Base-by-base conservation (phyloP, 1,140 invertebrate genomes). In the Pseudomyrmex flavicornis region DNA sequence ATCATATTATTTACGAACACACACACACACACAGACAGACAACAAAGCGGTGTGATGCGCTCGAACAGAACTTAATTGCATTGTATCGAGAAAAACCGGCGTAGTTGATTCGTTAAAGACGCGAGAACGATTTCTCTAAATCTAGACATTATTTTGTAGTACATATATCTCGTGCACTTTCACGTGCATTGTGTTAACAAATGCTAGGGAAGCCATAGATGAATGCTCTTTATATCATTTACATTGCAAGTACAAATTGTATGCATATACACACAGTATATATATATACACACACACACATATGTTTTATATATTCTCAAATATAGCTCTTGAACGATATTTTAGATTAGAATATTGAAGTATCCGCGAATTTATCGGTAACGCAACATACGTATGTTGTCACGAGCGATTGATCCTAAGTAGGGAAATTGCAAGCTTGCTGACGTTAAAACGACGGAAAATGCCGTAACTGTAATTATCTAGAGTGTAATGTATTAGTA, bases 201-300 rank as follows among this genome's bases (percentile, higher is more conserved):
- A 15, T n/a, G 44, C 22, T 77, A 77, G 73, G 76, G n/a, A 35
- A 50, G 66, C 13, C 68, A 77, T 63, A 35, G 66, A 83, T 84
- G 86, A 90, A 84, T 85, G 90, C 87, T 91, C 91, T 89, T 89
- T 66, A 44, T 89, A 90, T 26, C 82, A 58, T 84, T 91, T 85
- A 86, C 46, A 35, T 35, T 62, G 35, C 82, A 59, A 91, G 88
- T 91, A 91, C 90, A 91, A 91, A 88, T 56, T 61, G 73, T 91
- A 82, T 80, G 87, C 75, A 90, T 75, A 79, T 91, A 82, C 80
- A 89, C 75, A 90, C 72, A 79, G 44, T 58, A 22, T 26, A 70
- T 17, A 72, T 26, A 12, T n/a, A n/a, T 46, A 26, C 52, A 56
- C 10, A 58, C 15, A 26, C 22, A 56, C 15, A 58, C 20, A 15